These are phyloP conservation scores for Rhodophaea formosa DNA, from an alignment of 2,888 invertebrate species.

Conservation along the genomic window DNA sequence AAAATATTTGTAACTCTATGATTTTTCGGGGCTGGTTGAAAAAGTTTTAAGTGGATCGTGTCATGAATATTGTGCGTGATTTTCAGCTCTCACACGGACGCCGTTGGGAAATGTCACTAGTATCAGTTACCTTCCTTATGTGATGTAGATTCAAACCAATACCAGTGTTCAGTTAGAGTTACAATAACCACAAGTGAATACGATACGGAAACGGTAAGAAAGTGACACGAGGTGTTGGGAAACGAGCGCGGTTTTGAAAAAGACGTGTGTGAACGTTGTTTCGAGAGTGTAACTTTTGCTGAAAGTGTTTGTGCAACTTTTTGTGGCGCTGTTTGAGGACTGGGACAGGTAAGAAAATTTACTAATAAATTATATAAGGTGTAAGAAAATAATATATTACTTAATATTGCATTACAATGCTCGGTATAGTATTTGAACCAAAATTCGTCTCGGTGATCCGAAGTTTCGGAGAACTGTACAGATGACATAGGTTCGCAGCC, in stretches of 20 bases:
- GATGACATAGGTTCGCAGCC: too few relatives aligned
- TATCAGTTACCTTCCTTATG: constrained; percentile 74
- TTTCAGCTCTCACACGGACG: constrained; percentile 67
- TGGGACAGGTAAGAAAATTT: constrained; percentile 1
- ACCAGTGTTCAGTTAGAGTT: constrained; percentile 71
- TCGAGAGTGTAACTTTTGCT: constrained; percentile 48
- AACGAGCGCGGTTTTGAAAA: constrained; percentile 70
- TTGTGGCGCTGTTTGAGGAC: neutral
- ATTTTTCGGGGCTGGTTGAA: constrained; percentile 39
- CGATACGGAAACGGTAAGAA: constrained; percentile 69
- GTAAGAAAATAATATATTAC: too few relatives aligned
- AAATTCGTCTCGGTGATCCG: too few relatives aligned
- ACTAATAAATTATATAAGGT: neutral
- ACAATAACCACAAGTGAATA: constrained; percentile 76
- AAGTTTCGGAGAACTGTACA: too few relatives aligned
- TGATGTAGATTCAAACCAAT: constrained; percentile 64
- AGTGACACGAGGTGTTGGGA: constrained; percentile 69
- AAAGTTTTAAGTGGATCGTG: constrained; percentile 42
- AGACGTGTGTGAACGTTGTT: constrained; percentile 49
- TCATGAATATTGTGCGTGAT: constrained; percentile 42
- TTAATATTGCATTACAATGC: too few relatives aligned
- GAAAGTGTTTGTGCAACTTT: constrained; percentile 28
- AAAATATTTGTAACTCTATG: constrained; percentile 44
- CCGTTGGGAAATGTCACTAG: constrained; percentile 62
- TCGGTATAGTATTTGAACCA: too few relatives aligned